Evolutionary conservation across 2,888 invertebrate species (phyloP), one percentile per base, ranked within the genome.

Genomic region (Pycnomerus fuliginosus): DNA sequence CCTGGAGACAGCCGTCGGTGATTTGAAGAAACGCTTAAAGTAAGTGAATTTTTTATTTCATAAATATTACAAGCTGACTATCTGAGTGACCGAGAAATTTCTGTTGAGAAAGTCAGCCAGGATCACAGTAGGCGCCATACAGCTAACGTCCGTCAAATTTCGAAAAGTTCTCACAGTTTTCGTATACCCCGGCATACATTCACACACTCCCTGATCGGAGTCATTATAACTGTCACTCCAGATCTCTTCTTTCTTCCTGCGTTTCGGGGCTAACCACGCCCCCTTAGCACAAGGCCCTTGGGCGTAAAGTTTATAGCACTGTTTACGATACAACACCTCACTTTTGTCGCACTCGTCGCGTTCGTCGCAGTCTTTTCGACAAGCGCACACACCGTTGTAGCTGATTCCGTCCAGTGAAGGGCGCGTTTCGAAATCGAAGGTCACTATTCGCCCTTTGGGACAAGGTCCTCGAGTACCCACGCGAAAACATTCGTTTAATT

Each of bases 351-450:
- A 67, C 11, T 39, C 40, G 24, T 56, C 56, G 14, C 44, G 44
- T 41, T 53, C 52, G 38, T 41, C 44, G 47, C 61, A 59, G 20
- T 42, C 28, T 5, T 47, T 44, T 13, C 37, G 34, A 61, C 90
- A 90, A 4, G 84, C 84, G 59, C 91, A 91, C 31, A 87, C 80
- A 0, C 90, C 91, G 56, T 88, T 87, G 67, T 88, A 89, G 30
- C 88, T 87, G 28, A 90, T 79, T 0, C 90, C 90, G 60, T 90
- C 89, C 1, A 89, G 63, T 0, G 88, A 87, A 0, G 88, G 87
- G 1, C 87, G 72, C 0, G 85, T 83, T 12, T 83, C 84, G 60
- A 88, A 85, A 72, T 91, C 90, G 66, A 88, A 91, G 0, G 89
- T 81, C 2, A 91, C 84, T 4, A 90, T 80, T 62, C 86, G 83